Evolutionary conservation across 2,113 vertebrate genomes (phyloP), one percentile per base, ranked within the genome.

Genomic region (Piprites chloris): DNA sequence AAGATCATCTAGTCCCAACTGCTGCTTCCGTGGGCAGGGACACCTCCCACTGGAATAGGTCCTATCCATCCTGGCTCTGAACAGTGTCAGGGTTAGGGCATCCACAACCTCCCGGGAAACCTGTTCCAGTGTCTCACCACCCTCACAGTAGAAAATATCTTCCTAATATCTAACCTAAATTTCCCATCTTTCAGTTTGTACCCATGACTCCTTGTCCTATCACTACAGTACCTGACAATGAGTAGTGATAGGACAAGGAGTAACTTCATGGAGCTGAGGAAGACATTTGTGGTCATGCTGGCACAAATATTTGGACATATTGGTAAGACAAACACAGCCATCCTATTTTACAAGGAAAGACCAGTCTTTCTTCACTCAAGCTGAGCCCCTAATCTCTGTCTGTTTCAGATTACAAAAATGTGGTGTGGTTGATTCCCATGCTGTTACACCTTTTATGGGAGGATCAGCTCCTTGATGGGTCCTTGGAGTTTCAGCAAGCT

Each of bases 251-350:
- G 39, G 41, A 65, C 28, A 65, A 65, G 41, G 41, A 32, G 20
- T 42, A 44, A 65, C 39, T 65, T 33, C 6, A 20, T 32, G 44
- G 14, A 59, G 11, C 19, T 74, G 77, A 78, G 28, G 66, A 84
- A 74, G 37, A 47, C 0, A 0, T 33, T 47, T 58, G 27, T 47
- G 22, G 30, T 44, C 42, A 37, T 11, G 1, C 20, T 71, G 24
- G 42, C 9, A n/a, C 44, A 65, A 49, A 33, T 18, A 20, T 71
- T 75, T 69, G n/a, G 27, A 17, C 35, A n/a, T 24, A 23, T 9
- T 75, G 23, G 7, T 65, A 42, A 79, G 14, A 58, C 50, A 69
- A 32, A 42, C 12, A 59, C 13, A 52, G 39, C 24, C 21, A 5
- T 41, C 30, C 4, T 37, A n/a, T 78, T 78, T 74, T 47, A 37